A percentile compares a stretch with the other conserved stretches of the same genome.
Evolutionary conservation across 2,888 invertebrate species (phyloP).

Genomic region (Geophilus truncorum): DNA sequence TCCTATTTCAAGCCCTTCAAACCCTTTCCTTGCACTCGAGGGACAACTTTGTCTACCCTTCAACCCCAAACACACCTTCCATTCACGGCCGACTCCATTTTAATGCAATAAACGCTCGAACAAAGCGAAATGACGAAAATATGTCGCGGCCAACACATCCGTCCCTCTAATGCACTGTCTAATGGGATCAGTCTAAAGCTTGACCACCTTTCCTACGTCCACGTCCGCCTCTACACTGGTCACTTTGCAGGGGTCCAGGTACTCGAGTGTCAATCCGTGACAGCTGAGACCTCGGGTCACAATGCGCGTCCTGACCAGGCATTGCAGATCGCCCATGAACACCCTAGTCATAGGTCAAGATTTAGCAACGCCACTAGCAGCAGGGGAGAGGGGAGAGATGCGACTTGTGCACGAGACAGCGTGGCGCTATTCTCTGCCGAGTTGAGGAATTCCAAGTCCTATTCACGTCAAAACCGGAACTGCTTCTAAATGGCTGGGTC

Average conservation of each 20-base stretch:
- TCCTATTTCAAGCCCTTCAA: background rate
- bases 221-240: conserved; percentile 27
- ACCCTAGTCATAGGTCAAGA: conserved; percentile 22
- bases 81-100: background rate
- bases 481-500: background rate
- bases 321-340: background rate
- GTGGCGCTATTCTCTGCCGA: conserved; percentile 24
- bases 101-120: background rate
- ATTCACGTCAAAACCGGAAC: conserved; percentile 25
- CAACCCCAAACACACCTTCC: background rate
- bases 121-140: conserved; percentile 12
- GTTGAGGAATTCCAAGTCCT: background rate
- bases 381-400: background rate
- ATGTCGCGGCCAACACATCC: conserved; percentile 19
- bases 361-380: conserved; percentile 1
- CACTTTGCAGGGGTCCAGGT: conserved; percentile 25
- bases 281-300: conserved; percentile 10
- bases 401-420: conserved; percentile 21
- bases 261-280: conserved; percentile 19
- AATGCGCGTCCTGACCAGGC: background rate
- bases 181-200: conserved; percentile 31
- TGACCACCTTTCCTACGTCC: conserved; percentile 15
- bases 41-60: background rate
- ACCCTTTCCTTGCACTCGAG: background rate
- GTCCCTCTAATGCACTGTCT: conserved; percentile 31